A percentile compares a stretch with the other conserved stretches of the same genome.
Conservation (phyloP, 2,888 invertebrate species). For the Ischnura elegans region DNA sequence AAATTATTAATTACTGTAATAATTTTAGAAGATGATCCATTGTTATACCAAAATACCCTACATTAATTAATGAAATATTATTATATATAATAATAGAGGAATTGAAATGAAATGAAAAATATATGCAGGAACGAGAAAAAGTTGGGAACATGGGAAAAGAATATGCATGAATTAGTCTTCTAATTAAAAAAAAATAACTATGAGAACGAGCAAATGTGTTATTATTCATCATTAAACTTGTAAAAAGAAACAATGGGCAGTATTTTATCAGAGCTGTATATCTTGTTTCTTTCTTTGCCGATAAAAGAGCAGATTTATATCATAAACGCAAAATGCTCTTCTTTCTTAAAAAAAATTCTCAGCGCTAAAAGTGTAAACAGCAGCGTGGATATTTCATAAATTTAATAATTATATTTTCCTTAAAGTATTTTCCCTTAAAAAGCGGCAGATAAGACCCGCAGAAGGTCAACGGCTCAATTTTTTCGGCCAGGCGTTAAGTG, state of each 20-base stretch:
- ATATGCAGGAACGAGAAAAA: background rate
- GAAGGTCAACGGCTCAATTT: constrained; percentile 23
- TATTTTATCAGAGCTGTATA: background rate
- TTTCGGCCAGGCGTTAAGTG: background rate
- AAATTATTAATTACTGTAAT: no score
- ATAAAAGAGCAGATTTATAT: background rate
- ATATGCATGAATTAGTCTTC: background rate
- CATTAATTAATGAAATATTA: no score
- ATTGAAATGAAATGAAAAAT: no score
- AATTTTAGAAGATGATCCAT: no score
- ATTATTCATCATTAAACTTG: background rate
- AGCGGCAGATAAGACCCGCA: constrained; percentile 23
- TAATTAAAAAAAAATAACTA: background rate
- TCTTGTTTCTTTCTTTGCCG: background rate
- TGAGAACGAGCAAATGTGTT: background rate
- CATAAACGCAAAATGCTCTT: background rate
- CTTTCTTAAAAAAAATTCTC: background rate
- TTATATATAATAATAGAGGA: no score
- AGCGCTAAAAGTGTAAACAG: background rate
- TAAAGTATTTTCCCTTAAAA: constrained; percentile 47
- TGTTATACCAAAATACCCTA: no score
- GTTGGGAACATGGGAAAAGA: background rate
- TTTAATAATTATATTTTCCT: constrained; percentile 50
- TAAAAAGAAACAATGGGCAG: background rate
- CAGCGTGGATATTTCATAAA: background rate